Base-by-base conservation (phyloP, 2,797 vertebrate genomes). In the Lycodopsis pacificus region DNA sequence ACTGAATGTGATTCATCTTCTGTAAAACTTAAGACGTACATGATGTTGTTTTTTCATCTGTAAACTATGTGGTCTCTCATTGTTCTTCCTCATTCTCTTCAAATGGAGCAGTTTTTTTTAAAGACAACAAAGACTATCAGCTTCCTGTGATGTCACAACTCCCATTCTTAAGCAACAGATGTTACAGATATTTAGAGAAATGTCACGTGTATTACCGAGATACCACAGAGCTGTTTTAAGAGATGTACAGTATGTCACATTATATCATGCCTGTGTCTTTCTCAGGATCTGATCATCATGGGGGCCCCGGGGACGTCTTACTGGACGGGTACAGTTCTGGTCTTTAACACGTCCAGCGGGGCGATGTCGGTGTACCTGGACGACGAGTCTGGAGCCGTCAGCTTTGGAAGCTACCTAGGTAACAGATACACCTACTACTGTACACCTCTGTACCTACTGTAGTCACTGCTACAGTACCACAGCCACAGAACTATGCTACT, bases 331-430 rank as follows among this genome's bases (percentile, higher is more conserved):
- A 97, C 98, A 27, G 88, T 99, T 76, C 93, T 99, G 89, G 96
- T 98, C 3, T 97, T 94, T 69, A 97, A 97, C 79, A 95, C 93
- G 30, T 94, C 96, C 76, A 93, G 91, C 3, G 86, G 95, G 73
- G 90, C 73, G 36, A 93, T 94, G 79, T 95, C 95, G 0, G 93
- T 93, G 8, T 99, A 97, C 56, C 54, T 95, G 73, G 96, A 98
- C 64, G 90, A 72, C n/a, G 80, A 94, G 0, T 93, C 32, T 2
- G 82, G 94, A 82, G 76, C 87, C 62, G 96, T 99, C 94, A 96
- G 86, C 80, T 97, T 92, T 44, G 97, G 98, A 83, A 99, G 98
- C 93, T 99, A 99, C 82, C 90, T 99, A 79, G 98, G 98, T 99
- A 88, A 79, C 8, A 48, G 48, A 22, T 22, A 59, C 49, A 58